Evolutionary conservation across 2,888 invertebrate genomes (phyloP).

Genomic region (Ferrisia virgata): DNA sequence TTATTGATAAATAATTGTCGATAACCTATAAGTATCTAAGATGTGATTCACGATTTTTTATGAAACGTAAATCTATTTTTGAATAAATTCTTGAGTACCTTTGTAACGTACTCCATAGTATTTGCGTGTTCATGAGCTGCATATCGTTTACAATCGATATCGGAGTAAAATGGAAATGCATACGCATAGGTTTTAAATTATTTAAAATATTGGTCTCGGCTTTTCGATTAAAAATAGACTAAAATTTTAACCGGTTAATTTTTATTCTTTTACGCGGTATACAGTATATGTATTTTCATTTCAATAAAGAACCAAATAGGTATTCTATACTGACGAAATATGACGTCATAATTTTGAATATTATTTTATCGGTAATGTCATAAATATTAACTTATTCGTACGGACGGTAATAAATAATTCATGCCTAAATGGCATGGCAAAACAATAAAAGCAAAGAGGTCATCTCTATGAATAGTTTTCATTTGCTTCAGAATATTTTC

Average conservation of each 20-base stretch:
- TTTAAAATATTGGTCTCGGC: neutral
- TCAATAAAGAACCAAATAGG: neutral
- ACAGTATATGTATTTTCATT: neutral
- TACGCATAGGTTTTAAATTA: neutral
- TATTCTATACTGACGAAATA: neutral
- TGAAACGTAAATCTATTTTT: neutral
- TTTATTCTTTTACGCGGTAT: neutral
- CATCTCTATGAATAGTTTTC: constrained; percentile 1
- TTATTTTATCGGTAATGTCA: constrained; percentile 15
- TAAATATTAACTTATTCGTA: constrained; percentile 15
- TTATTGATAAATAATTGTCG: neutral
- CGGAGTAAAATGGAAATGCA: neutral
- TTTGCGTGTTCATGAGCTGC: neutral
- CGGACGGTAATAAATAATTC: constrained; percentile 8
- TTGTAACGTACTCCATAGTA: neutral
- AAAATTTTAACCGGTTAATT: neutral
- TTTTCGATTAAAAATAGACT: neutral
- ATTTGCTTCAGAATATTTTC: neutral
- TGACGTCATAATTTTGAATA: constrained; percentile 11
- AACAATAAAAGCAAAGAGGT: neutral
- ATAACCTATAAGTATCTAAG: neutral
- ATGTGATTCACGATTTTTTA: neutral
- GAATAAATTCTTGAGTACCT: neutral
- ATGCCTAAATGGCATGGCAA: neutral
- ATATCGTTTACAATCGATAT: neutral